Evolutionary conservation across 2,888 invertebrate genomes (phyloP), one percentile per base, ranked within the genome.

Genomic region (Parochlus steinenii): DNA sequence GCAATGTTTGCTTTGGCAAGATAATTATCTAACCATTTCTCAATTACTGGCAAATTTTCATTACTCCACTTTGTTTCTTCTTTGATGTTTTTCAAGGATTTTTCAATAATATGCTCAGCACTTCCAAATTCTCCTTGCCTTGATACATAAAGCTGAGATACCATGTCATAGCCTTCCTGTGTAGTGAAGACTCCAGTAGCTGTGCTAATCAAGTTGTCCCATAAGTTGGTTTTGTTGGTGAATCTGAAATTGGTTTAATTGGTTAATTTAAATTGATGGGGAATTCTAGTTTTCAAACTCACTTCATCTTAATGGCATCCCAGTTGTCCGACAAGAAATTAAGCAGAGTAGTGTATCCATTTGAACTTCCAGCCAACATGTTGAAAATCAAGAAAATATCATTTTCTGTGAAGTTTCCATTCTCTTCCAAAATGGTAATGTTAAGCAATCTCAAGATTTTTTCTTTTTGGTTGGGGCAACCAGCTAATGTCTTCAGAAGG

Each of bases 21-120:
- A 52, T 68, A 70, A 8, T 60, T 48, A 39, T 74, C 70, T 3
- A 83, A 55, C 82, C 82, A 82, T 7, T 63, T 57, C 40, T 76
- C 73, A 25, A 83, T 78, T 1, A 74, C 69, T 0, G 80, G 80
- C 4, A 81, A 52, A 49, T 80, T 81, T 34, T 74, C 72, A 33
- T 73, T 67, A 22, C 75, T 76, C 82, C 82, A 83, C 46, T 71
- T 69, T 1, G 74, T 71, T 48, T 80, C 79, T 46, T 76, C 75
- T 44, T 73, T 67, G 27, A 81, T 79, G 41, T 74, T 77, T 45
- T 67, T 71, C 47, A 80, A 55, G 1, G 78, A 74, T 43, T 74
- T 74, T 47, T 74, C 72, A 10, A 82, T 70, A 11, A 80, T 72
- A 43, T 73, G 73, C 41, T 77, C 74, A 0, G 79, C 78, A 4